These are phyloP conservation scores for Unio delphinus DNA, from an alignment of 2,888 invertebrate genomes.

Conservation along the genomic window DNA sequence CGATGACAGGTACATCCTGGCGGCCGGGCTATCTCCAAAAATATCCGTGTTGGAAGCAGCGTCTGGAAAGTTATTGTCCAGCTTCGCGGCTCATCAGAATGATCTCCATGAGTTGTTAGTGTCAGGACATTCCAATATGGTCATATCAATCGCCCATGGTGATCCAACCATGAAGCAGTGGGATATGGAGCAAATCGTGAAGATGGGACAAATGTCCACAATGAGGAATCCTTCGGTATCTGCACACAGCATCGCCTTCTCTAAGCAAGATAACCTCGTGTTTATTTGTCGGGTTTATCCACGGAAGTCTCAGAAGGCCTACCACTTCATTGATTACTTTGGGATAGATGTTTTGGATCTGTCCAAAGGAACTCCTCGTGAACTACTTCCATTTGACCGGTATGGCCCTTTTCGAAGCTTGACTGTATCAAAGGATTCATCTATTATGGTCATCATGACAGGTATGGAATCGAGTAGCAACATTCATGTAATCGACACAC, in stretches of 20 bases:
- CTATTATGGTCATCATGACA: constrained; percentile 18
- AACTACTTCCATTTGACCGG: constrained; percentile 28
- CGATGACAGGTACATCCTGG: constrained; percentile 31
- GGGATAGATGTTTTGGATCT: constrained; percentile 44
- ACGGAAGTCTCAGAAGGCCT: constrained; percentile 40
- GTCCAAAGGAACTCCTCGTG: constrained; percentile 12
- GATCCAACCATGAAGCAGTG: constrained; percentile 33
- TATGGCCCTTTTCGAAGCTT: constrained; percentile 26
- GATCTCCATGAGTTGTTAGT: constrained; percentile 21
- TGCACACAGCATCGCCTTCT: constrained; percentile 24
- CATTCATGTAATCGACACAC: constrained; percentile 19
- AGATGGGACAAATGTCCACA: constrained; percentile 28
- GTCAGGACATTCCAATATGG: constrained; percentile 11
- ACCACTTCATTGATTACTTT: constrained; percentile 53
- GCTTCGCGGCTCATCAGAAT: constrained; percentile 26
- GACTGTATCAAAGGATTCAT: constrained; percentile 25
- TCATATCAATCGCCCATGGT: constrained; percentile 24
- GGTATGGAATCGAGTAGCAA: constrained; percentile 15
- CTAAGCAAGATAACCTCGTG: constrained; percentile 24
- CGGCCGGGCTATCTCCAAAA: constrained; percentile 24
- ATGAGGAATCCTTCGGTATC: constrained; percentile 20
- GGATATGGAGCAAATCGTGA: constrained; percentile 28
- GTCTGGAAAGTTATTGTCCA: constrained; percentile 23
- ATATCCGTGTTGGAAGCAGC: constrained; percentile 33
- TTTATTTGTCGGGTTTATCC: constrained; percentile 27